phyloP scores from a whole-genome alignment of 2,888 invertebrate genomes.

The Dasypolia templi region DNA sequence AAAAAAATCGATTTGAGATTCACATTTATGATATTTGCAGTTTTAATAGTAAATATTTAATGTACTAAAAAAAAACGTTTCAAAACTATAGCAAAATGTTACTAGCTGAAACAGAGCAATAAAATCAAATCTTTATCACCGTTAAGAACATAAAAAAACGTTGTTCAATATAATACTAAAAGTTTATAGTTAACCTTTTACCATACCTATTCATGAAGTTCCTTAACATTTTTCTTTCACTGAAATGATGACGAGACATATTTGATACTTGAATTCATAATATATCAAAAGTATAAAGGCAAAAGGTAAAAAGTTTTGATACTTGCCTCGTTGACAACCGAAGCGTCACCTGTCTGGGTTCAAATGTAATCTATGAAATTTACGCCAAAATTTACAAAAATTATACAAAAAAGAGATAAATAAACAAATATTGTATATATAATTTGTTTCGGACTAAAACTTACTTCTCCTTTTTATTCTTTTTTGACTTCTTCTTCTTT shows the following conservation, averaged over 20 bases:
- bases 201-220: slow-evolving; percentile 86
- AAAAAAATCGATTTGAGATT: slow-evolving; percentile 4
- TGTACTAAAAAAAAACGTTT: neutral
- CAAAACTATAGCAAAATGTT: neutral
- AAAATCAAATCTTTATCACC: slow-evolving; percentile 10
- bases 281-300: slow-evolving; percentile 30
- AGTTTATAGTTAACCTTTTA: slow-evolving; percentile 45
- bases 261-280: slow-evolving; percentile 58
- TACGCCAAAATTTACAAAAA: slow-evolving; percentile 68
- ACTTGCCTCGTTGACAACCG: slow-evolving; percentile 87
- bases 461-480: slow-evolving; percentile 94
- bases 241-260: slow-evolving; percentile 78
- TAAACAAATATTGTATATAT: slow-evolving; percentile 43
- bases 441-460: slow-evolving; percentile 70
- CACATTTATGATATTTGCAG: neutral
- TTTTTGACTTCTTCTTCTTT: slow-evolving; percentile 95
- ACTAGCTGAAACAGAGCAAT: slow-evolving; percentile 25
- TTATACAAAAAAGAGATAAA: slow-evolving; percentile 58
- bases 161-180: slow-evolving; percentile 14
- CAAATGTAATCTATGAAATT: slow-evolving; percentile 80
- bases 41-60: neutral
- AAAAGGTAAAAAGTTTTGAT: slow-evolving; percentile 62
- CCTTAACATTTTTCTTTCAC: slow-evolving; percentile 87
- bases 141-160: slow-evolving; percentile 3
- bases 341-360: slow-evolving; percentile 86